phyloP scores from a whole-genome alignment of 2,888 invertebrate genomes.

The Zele albiditarsus region DNA sequence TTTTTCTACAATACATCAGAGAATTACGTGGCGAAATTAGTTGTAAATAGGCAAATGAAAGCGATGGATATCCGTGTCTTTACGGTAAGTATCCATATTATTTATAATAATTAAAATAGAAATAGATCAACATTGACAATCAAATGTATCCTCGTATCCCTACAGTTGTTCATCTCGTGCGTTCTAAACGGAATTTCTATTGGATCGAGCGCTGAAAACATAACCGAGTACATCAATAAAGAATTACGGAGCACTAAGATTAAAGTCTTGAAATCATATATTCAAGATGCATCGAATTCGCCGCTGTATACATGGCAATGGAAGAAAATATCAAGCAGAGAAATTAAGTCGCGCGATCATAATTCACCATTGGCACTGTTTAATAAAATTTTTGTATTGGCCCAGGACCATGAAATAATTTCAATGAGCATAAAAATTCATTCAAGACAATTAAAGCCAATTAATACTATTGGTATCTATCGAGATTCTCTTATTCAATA shows the following conservation, averaged over 20 bases:
- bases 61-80: background rate
- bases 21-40: background rate
- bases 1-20: background rate
- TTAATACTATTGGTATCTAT: background rate
- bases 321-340: slow-evolving; percentile 46
- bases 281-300: slow-evolving; percentile 42
- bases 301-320: slow-evolving; percentile 52
- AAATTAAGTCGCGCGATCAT: slow-evolving; percentile 34
- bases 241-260: slow-evolving; percentile 51
- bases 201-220: background rate
- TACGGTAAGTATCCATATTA: background rate
- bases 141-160: background rate
- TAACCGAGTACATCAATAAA: slow-evolving; percentile 47
- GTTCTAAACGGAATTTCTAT: background rate
- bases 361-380: slow-evolving; percentile 47
- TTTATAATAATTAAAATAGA: background rate
- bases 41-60: background rate
- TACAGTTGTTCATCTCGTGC: slow-evolving; percentile 4
- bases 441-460: background rate
- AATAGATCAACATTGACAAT: background rate
- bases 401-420: slow-evolving; percentile 50
- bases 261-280: slow-evolving; percentile 54
- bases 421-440: slow-evolving; percentile 33
- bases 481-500: background rate
- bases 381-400: slow-evolving; percentile 51